phyloP scores from a whole-genome alignment of 1,140 invertebrate genomes.

The Drosophila kohkoa region DNA sequence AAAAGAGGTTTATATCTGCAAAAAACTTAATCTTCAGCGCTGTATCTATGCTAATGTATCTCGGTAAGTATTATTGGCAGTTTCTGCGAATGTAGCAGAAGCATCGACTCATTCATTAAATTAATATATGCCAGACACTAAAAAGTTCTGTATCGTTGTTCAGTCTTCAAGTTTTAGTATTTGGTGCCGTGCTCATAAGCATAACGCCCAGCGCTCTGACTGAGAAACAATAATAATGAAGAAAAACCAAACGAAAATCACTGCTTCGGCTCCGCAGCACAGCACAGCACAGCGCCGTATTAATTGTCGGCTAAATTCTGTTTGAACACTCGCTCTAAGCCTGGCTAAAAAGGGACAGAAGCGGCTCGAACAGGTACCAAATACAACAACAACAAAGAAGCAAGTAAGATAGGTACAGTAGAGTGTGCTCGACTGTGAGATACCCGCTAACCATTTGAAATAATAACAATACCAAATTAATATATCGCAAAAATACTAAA shows the following conservation, averaged over 20 bases:
- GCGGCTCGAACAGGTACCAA: slow-evolving; percentile 64
- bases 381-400: not conserved
- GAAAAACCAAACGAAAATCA: slow-evolving; percentile 18
- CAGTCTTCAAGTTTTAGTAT: slow-evolving; percentile 29
- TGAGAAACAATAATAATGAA: slow-evolving; percentile 9
- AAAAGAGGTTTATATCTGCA: no score
- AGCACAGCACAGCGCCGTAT: slow-evolving; percentile 61
- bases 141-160: slow-evolving; percentile 42
- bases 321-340: slow-evolving; percentile 65
- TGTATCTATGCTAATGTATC: slow-evolving; percentile 23
- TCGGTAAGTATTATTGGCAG: slow-evolving; percentile 67
- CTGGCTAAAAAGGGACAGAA: slow-evolving; percentile 32
- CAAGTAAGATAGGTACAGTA: no score
- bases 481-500: no score
- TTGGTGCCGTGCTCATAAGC: slow-evolving; percentile 53
- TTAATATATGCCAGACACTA: slow-evolving; percentile 60
- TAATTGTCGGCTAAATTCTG: slow-evolving; percentile 80
- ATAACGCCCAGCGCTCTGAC: slow-evolving; percentile 50
- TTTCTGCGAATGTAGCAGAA: slow-evolving; percentile 67
- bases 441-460: no score
- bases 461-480: no score
- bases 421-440: no score
- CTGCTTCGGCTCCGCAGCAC: not conserved
- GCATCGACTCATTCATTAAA: slow-evolving; percentile 70
- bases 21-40: not conserved